Evolutionary conservation across 2,888 invertebrate species (phyloP).

Genomic region (Laothoe populi): DNA sequence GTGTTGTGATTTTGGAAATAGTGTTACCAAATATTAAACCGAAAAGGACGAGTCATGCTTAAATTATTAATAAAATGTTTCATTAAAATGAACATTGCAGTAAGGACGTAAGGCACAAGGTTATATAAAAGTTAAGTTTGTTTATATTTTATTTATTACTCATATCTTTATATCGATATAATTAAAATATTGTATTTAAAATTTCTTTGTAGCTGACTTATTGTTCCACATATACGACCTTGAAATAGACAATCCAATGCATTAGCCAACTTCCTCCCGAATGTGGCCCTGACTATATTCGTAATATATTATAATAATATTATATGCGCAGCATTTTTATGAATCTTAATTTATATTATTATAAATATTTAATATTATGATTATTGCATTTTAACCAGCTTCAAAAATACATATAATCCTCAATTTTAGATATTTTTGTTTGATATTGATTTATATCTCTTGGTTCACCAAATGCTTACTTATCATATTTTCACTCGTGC

Average conservation of each 20-base stretch:
- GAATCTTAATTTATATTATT: not conserved
- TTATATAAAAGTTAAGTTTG: not conserved
- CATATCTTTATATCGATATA: not conserved
- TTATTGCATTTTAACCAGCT: too few species aligned
- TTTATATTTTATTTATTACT: not conserved
- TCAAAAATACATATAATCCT: too few species aligned
- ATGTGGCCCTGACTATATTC: constrained; percentile 24
- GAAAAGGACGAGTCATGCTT: too few species aligned
- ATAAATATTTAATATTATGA: not conserved
- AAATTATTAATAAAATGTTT: too few species aligned
- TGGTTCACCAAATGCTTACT: too few species aligned
- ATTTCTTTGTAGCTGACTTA: not conserved
- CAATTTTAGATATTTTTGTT: too few species aligned
- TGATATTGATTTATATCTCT: too few species aligned
- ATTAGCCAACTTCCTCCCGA: constrained; percentile 28
- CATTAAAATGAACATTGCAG: not conserved
- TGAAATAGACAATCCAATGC: constrained; percentile 24
- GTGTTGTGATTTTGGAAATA: not conserved
- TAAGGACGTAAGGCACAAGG: not conserved
- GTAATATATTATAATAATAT: not conserved
- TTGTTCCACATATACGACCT: constrained; percentile 22
- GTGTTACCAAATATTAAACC: too few species aligned
- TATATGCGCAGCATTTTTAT: not conserved
- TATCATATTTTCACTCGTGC: too few species aligned
- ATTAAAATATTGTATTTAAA: not conserved